Evolutionary conservation across 2,888 invertebrate species (phyloP).

Genomic region (Epirrhoe alternata): DNA sequence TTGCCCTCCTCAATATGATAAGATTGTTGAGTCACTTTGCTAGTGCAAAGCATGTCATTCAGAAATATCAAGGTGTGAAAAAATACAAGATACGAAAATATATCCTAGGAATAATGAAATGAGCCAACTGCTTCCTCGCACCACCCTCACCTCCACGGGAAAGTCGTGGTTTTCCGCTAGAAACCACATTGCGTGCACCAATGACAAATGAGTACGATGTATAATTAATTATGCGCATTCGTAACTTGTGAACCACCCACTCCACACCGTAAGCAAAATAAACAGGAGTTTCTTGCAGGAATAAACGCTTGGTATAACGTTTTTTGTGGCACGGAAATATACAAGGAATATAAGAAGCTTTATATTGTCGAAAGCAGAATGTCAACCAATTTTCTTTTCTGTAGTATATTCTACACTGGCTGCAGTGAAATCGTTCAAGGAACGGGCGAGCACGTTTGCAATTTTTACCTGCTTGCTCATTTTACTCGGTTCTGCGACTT

Average conservation of each 20-base stretch:
- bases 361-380: constrained; percentile 9
- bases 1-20: background rate
- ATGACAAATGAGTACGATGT: constrained; percentile 31
- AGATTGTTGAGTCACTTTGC: background rate
- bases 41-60: constrained; percentile 6
- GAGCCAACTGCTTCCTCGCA: constrained; percentile 11
- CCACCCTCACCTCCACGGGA: constrained; percentile 25
- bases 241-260: constrained; percentile 23
- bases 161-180: constrained; percentile 31
- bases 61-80: constrained; percentile 85
- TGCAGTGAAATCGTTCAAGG: constrained; percentile 23
- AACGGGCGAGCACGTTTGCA: constrained; percentile 17
- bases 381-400: constrained; percentile 15
- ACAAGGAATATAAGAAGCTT: background rate
- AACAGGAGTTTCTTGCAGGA: constrained; percentile 6
- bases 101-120: constrained; percentile 16
- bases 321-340: background rate
- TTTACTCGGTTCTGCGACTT: constrained; percentile 20
- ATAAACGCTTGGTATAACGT: background rate
- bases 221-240: constrained; percentile 34
- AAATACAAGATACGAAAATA: constrained; percentile 88
- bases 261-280: constrained; percentile 15
- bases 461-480: constrained; percentile 30
- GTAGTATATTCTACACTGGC: background rate
- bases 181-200: constrained; percentile 34